Percentiles rank a stretch among this genome's conserved stretches.
Conservation (phyloP, 2,797 vertebrate species). For the Lepidocolaptes lacrymiger region DNA sequence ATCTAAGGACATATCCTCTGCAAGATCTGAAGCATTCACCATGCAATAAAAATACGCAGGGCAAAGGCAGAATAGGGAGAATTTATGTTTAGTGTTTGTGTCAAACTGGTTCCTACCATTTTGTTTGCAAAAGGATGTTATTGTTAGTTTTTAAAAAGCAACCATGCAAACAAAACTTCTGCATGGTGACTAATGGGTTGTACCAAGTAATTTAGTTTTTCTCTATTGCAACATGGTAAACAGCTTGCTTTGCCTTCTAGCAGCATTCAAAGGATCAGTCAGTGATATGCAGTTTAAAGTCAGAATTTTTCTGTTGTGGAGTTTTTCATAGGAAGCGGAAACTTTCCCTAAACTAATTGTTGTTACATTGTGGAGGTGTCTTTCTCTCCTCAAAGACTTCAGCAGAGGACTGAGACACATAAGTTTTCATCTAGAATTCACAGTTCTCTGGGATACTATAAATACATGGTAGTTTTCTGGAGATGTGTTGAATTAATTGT, state of each 20-base stretch:
- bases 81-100: neutral
- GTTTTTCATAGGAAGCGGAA: neutral
- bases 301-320: neutral
- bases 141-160: neutral
- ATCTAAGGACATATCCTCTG: neutral
- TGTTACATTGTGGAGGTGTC: neutral
- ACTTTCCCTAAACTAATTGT: neutral
- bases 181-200: neutral
- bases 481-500: neutral
- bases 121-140: neutral
- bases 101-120: neutral
- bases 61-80: neutral
- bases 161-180: neutral
- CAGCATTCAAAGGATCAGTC: neutral
- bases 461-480: neutral
- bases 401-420: neutral
- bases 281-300: neutral
- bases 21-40: neutral
- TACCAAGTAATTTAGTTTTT: neutral
- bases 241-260: neutral
- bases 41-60: neutral
- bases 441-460: neutral
- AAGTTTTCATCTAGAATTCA: neutral
- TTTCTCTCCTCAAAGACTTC: neutral
- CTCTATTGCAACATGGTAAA: neutral